phyloP scores from a whole-genome alignment of 2,888 invertebrate genomes.

The Coremacera marginata region DNA sequence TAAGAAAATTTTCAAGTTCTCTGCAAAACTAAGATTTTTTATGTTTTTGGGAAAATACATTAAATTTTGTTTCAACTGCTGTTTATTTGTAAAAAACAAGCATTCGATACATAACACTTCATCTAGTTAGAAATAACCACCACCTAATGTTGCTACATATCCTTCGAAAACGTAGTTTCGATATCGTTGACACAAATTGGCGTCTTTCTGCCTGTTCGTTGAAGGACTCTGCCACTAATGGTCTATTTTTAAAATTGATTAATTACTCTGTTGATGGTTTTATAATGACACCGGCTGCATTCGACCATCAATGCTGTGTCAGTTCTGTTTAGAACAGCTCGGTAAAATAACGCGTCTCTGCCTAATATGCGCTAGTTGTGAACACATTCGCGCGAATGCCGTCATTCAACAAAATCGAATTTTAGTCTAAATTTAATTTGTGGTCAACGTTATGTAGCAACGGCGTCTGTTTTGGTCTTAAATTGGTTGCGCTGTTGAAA shows the following conservation, averaged over 20 bases:
- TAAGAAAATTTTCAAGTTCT: too few relatives aligned
- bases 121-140: too few relatives aligned
- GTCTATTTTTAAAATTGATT: not conserved
- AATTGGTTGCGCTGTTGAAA: not conserved
- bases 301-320: not conserved
- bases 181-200: not conserved
- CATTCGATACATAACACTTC: too few relatives aligned
- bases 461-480: not conserved
- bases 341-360: too few relatives aligned
- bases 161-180: too few relatives aligned
- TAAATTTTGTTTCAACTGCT: too few relatives aligned
- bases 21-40: too few relatives aligned
- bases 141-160: too few relatives aligned
- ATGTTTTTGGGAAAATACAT: too few relatives aligned
- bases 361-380: not conserved
- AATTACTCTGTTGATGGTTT: constrained; percentile 13
- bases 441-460: not conserved
- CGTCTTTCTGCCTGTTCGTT: not conserved
- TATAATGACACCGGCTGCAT: not conserved
- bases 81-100: too few relatives aligned
- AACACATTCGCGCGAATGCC: not conserved
- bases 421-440: not conserved
- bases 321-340: too few relatives aligned
- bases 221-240: not conserved
- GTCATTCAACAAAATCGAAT: not conserved